Conservation (phyloP, 2,797 vertebrate genomes). For the Arnoldichthys spilopterus region DNA sequence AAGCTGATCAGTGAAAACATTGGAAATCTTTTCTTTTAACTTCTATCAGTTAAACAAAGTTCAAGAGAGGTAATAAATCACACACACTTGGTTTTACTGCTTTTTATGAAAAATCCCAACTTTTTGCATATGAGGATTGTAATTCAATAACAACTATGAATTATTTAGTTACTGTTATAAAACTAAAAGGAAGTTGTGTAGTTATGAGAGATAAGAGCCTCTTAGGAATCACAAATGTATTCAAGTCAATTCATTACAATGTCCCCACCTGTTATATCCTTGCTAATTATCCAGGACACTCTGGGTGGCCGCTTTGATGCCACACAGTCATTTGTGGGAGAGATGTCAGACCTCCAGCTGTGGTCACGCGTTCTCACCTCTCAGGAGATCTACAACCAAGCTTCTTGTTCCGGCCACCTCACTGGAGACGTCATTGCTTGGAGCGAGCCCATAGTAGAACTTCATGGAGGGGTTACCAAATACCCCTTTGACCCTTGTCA, state of each 20-base stretch:
- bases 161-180: too few species aligned
- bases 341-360: slow-evolving; percentile 83
- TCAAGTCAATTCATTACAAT: too few species aligned
- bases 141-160: too few species aligned
- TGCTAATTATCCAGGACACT: slow-evolving; percentile 73
- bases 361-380: slow-evolving; percentile 83
- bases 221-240: background rate
- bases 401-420: slow-evolving; percentile 74
- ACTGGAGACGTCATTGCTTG: slow-evolving; percentile 81
- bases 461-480: slow-evolving; percentile 82
- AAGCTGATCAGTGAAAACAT: too few species aligned
- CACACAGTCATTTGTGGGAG: slow-evolving; percentile 84
- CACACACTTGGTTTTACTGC: too few species aligned
- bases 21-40: too few species aligned
- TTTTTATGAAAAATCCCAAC: too few species aligned
- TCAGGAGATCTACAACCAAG: slow-evolving; percentile 78
- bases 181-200: too few species aligned
- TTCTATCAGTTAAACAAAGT: too few species aligned
- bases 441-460: slow-evolving; percentile 77
- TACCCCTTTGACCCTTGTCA: slow-evolving; percentile 83
- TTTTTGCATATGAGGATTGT: too few species aligned
- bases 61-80: too few species aligned
- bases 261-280: background rate
- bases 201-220: too few species aligned
- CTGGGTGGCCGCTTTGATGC: slow-evolving; percentile 85